Evolutionary conservation across 1,140 invertebrate species (phyloP).

Genomic region (Pemphigus obesinymphae): DNA sequence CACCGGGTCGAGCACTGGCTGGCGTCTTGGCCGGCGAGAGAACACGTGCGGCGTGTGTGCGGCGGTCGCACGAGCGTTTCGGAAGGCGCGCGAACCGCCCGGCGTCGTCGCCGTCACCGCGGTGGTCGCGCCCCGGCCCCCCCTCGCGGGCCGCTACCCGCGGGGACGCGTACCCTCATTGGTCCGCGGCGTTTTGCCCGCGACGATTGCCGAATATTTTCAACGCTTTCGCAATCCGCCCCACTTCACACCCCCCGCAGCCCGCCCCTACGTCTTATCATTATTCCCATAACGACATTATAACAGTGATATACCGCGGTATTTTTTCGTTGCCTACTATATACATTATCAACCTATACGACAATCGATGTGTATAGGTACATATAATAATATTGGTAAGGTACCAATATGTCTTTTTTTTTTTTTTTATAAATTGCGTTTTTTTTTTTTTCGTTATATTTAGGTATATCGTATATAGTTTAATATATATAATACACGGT

Average conservation of each 20-base stretch:
- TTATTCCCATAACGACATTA: too few species aligned
- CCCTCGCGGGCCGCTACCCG: background rate
- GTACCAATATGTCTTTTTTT: too few species aligned
- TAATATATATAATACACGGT: too few species aligned
- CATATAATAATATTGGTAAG: too few species aligned
- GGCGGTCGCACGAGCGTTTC: background rate
- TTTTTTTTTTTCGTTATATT: too few species aligned
- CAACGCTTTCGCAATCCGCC: background rate
- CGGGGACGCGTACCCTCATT: background rate
- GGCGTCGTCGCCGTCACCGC: background rate
- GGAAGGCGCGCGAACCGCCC: background rate
- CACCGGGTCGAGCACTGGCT: background rate
- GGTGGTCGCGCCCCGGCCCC: background rate
- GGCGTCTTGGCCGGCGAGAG: background rate
- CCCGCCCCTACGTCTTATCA: background rate
- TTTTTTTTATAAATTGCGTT: too few species aligned
- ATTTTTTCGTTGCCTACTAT: too few species aligned
- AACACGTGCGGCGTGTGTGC: slow-evolving; percentile 10
- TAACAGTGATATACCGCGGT: too few species aligned
- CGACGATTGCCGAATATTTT: background rate
- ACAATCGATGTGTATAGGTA: too few species aligned
- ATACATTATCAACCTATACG: too few species aligned
- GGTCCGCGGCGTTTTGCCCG: background rate
- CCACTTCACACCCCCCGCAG: background rate
- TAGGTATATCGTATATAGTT: too few species aligned